Percentiles rank a stretch among this genome's conserved stretches.
These are phyloP conservation scores for Agelastica alni DNA, from an alignment of 2,888 invertebrate species.

Conservation along the genomic window DNA sequence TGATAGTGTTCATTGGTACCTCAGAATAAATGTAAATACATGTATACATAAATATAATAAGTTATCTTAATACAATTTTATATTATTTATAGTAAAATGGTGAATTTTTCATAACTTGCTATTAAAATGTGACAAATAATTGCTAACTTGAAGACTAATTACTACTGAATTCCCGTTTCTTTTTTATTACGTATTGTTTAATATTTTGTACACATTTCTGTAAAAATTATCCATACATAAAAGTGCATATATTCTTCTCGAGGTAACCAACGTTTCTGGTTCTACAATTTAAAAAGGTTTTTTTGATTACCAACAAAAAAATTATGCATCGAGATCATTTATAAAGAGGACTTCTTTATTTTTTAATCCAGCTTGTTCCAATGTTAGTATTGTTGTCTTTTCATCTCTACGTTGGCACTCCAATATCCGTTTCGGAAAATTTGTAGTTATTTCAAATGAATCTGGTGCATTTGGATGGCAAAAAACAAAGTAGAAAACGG, in stretches of 20 bases:
- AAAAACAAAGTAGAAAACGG: slow-evolving; percentile 92
- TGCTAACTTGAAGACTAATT: too few relatives aligned
- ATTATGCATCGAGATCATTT: slow-evolving; percentile 85
- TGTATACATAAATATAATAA: slow-evolving; percentile 1
- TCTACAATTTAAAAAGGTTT: not conserved
- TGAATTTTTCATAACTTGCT: too few relatives aligned
- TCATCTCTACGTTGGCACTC: slow-evolving; percentile 63
- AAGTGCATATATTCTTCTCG: not conserved
- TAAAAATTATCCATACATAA: slow-evolving; percentile 6
- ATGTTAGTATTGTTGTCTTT: slow-evolving; percentile 60
- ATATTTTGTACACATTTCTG: too few relatives aligned
- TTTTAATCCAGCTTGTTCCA: slow-evolving; percentile 80
- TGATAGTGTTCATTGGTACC: not conserved
- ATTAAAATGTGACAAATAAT: too few relatives aligned
- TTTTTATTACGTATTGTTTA: too few relatives aligned
- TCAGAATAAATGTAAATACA: not conserved
- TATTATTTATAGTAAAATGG: not conserved
- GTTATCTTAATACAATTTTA: slow-evolving; percentile 1
- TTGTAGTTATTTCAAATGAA: slow-evolving; percentile 93
- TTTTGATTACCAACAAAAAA: slow-evolving; percentile 21
- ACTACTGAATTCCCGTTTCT: too few relatives aligned
- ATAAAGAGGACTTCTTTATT: slow-evolving; percentile 92
- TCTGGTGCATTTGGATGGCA: slow-evolving; percentile 92
- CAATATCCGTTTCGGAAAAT: slow-evolving; percentile 88
- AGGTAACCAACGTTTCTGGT: slow-evolving; percentile 9